Conservation (phyloP, 2,797 vertebrate species). For the Eulemur rubriventer region DNA sequence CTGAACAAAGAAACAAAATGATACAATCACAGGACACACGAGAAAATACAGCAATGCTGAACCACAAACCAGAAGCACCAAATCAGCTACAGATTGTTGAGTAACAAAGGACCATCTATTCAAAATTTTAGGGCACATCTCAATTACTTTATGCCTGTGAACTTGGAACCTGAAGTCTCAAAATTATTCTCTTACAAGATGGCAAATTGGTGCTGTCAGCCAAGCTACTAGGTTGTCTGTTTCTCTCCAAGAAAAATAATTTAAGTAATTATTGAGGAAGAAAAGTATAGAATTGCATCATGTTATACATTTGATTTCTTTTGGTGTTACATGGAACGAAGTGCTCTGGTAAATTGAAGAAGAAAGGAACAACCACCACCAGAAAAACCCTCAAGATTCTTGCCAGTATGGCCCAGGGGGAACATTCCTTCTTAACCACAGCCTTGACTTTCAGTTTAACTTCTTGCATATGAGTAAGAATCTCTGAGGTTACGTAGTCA, state of each 20-base stretch:
- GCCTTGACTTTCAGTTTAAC: constrained; percentile 33
- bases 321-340: constrained; percentile 1
- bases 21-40: not conserved
- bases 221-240: constrained; percentile 17
- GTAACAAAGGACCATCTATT: not conserved
- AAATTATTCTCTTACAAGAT: constrained; percentile 46
- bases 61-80: not conserved
- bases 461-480: not conserved
- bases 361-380: not conserved
- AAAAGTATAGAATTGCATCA: constrained; percentile 24
- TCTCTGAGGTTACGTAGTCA: not conserved
- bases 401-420: constrained; percentile 16
- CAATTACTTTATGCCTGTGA: constrained; percentile 19
- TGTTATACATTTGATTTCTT: constrained; percentile 51
- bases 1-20: not conserved
- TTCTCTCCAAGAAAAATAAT: constrained; percentile 68
- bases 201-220: constrained; percentile 61
- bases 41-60: not conserved
- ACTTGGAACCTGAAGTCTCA: constrained; percentile 21
- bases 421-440: constrained; percentile 23
- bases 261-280: constrained; percentile 47
- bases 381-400: not conserved
- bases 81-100: not conserved
- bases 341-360: constrained; percentile 16
- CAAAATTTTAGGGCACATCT: not conserved